Base-by-base conservation (phyloP, 1,140 invertebrate genomes). In the Drosophila suzukii region DNA sequence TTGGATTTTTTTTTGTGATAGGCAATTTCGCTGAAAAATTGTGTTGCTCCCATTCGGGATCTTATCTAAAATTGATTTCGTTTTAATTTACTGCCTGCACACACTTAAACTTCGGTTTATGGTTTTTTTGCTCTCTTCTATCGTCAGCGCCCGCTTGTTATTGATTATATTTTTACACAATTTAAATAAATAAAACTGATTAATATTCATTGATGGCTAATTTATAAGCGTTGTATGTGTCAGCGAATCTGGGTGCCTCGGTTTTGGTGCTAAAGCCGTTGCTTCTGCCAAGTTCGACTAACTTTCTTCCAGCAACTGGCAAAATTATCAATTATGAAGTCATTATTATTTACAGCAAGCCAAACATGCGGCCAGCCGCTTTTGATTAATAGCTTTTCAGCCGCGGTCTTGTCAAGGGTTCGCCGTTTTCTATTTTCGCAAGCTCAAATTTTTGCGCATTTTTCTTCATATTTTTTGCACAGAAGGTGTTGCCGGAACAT, bases 401-500 rank as follows among this genome's bases (percentile, higher is more conserved):
- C 49, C 38, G 47, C 62, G 49, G 60, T 68, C 78, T 79, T 79
- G 83, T 72, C 82, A 81, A 78, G 58, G 82, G 75, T 79, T 88
- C 39, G 72, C 65, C 62, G 76, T 89, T 89, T 89, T 89, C 84
- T 89, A 90, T 84, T 89, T 89, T 89, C 77, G 84, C 84, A 70
- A 80, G 47, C n/a, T 68, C 24, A 47, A 43, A 56, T 72, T 89
- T 88, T 86, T 81, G 72, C 76, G 51, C 54, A 84, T 86, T 81
- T 78, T 86, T 63, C 60, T 74, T 53, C 83, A 34, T 34, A 34
- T 34, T 32, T 89, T 89, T 89, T 81, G 80, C 80, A 84, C 80
- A 75, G 81, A 89, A 89, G 84, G 84, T 89, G 84, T 89, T 89
- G 84, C 84, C 84, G 84, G 84, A 88, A 88, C 80, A 89, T 88